phyloP scores from a whole-genome alignment of 2,113 vertebrate species.

The Sylvilagus bachmani region DNA sequence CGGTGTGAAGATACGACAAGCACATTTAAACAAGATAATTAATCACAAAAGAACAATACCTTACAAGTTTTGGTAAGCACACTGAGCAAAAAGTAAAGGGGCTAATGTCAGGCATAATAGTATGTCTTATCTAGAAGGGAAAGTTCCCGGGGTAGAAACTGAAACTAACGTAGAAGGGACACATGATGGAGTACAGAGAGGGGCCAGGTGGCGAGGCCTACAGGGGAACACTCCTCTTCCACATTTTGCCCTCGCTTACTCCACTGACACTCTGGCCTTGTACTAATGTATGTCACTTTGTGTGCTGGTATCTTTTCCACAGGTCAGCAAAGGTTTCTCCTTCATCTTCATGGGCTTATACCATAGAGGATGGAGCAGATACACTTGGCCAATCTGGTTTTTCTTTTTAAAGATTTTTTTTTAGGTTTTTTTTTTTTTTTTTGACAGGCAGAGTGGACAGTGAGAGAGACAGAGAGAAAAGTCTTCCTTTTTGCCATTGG shows the following conservation, averaged over 20 bases:
- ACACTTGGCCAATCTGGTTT: not conserved
- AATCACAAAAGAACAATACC: not conserved
- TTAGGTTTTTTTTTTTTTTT: too few species aligned
- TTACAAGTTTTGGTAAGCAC: not conserved
- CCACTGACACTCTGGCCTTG: not conserved
- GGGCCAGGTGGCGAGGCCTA: not conserved
- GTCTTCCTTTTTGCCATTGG: too few species aligned
- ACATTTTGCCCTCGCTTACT: not conserved
- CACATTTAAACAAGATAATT: not conserved
- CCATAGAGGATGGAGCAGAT: not conserved
- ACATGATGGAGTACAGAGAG: not conserved
- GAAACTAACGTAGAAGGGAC: not conserved
- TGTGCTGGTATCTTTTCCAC: not conserved
- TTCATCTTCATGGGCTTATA: too few species aligned
- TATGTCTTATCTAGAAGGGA: not conserved
- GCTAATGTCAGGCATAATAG: not conserved
- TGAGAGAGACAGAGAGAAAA: too few species aligned
- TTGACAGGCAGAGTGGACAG: too few species aligned
- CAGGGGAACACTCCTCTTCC: not conserved
- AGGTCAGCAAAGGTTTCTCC: not conserved
- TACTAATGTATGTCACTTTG: not conserved
- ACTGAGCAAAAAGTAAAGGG: not conserved
- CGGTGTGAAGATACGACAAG: not conserved
- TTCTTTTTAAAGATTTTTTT: too few species aligned
- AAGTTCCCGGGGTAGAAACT: constrained; percentile 3